Evolutionary conservation across 2,888 invertebrate species (phyloP), one percentile per base, ranked within the genome.

Genomic region (Ochlodes sylvanus): DNA sequence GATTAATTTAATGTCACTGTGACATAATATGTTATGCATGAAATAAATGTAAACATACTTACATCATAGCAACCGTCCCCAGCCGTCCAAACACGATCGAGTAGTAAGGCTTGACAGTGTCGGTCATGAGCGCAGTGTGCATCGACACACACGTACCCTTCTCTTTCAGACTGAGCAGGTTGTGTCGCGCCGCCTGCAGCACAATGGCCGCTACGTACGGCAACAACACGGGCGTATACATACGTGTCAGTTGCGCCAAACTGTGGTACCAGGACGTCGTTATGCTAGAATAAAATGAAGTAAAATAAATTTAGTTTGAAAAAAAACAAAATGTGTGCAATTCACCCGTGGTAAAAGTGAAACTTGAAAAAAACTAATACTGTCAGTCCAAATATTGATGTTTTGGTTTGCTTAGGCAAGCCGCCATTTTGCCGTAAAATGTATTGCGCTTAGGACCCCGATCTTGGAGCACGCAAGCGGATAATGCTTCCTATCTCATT

Each of bases 161-260:
- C 1, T 83, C 72, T 14, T 74, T 77, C 7, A 90, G 65, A 56
- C 77, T 73, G 2, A 82, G 62, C 2, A 91, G 72, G 44, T 78
- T 88, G 42, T 78, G 83, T 52, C 94, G 90, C 0, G 95, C 88
- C 0, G 95, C 94, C 73, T 97, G 83, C 6, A 97, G 81, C 0
- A 96, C 75, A 41, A 96, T 94, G 1, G 95, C 95, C 0, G 94
- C 94, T 5, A 96, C 82, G 81, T 96, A 96, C 0, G 96, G 94
- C 0, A 96, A 89, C 7, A 97, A 77, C 73, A 95, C 90, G 1
- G 95, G 93, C 0, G 94, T 90, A 81, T 96, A 96, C 83, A 95
- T 94, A 44, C 96, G 94, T 2, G 95, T 94, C 41, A 97, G 82
- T 78, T 96, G 95, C 0, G 95, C 95, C 7, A 96, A 79, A 0